These are phyloP conservation scores for Disparrhopalites patrizii DNA, from an alignment of 2,888 invertebrate genomes.

Conservation along the genomic window DNA sequence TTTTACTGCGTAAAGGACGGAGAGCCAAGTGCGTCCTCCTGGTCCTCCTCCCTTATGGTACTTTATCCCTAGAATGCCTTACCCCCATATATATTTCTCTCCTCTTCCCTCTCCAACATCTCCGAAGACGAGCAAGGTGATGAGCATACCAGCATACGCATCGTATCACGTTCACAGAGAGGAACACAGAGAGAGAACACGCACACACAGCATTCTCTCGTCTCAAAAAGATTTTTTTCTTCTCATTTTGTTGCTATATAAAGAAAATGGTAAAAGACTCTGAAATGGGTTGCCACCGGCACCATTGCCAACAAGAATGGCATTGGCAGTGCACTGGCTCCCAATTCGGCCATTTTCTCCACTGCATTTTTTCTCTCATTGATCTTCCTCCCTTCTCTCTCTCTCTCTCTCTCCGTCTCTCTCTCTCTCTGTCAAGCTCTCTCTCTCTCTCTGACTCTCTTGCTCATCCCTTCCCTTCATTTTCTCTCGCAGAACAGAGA, in stretches of 20 bases:
- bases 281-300: slow-evolving; percentile 28
- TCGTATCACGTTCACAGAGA: not conserved
- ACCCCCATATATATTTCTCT: no score
- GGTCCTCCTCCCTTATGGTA: no score
- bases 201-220: no score
- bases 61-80: no score
- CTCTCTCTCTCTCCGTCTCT: slow-evolving; percentile 4
- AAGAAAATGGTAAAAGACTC: slow-evolving; percentile 21
- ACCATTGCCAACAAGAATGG: slow-evolving; percentile 26
- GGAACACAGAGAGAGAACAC: not conserved
- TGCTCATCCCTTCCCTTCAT: not conserved
- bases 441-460: slow-evolving; percentile 12
- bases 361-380: slow-evolving; percentile 15
- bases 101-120: no score
- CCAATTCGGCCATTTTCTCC: slow-evolving; percentile 25
- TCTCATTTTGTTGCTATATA: slow-evolving; percentile 19
- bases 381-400: slow-evolving; percentile 8
- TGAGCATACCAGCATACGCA: not conserved
- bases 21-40: no score
- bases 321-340: slow-evolving; percentile 26
- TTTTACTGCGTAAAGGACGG: no score
- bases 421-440: not conserved
- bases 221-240: no score
- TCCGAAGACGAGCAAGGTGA: no score
- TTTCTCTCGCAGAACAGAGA: slow-evolving; percentile 3